Base-by-base conservation (phyloP, 2,797 vertebrate species). In the Gorsachius magnificus region DNA sequence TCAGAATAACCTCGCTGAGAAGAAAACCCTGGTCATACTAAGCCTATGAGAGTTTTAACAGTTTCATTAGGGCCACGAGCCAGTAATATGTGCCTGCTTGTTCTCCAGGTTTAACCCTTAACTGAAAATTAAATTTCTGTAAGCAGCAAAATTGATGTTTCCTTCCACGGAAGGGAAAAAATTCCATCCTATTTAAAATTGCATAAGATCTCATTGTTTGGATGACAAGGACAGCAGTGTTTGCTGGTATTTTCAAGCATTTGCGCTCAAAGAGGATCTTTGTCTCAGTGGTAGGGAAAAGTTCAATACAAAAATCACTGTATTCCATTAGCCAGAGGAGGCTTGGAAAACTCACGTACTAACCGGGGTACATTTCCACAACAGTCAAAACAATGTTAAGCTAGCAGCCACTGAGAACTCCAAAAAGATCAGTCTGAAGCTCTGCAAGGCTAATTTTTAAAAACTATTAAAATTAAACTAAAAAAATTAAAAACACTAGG, bases 211-310 rank as follows among this genome's bases (percentile, higher is more conserved):
- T 68, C 11, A 6, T 54, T 90, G 61, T 81, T 93, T 54, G 13
- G 72, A 83, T 4, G 6, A 95, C 57, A 96, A 92, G 33, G 21
- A 75, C 26, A 86, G 50, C 58, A 83, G n/a, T 86, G 50, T 94
- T 91, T 68, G 20, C n/a, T 90, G 50, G 25, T 75, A 88, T 95
- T 93, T 96, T 64, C 36, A 83, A 71, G 50, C 11, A 88, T 50
- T 58, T 75, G 24, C 75, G 10, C 45, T 94, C 36, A 86, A 86
- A 90, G 24, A 78, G 5, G 22, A 83, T 54, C 65, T 93, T 68
- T 93, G 51, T 85, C 43, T 76, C 45, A 74, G 21, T 60, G 20
- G 61, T 16, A 95, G 15, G 8, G 18, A 75, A 91, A 86, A 90
- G 36, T 93, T 88, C 50, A 90, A 4, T 33, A 65, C 8, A 86